These are phyloP conservation scores for Channallabes apus DNA, from an alignment of 2,797 vertebrate species.

Conservation along the genomic window DNA sequence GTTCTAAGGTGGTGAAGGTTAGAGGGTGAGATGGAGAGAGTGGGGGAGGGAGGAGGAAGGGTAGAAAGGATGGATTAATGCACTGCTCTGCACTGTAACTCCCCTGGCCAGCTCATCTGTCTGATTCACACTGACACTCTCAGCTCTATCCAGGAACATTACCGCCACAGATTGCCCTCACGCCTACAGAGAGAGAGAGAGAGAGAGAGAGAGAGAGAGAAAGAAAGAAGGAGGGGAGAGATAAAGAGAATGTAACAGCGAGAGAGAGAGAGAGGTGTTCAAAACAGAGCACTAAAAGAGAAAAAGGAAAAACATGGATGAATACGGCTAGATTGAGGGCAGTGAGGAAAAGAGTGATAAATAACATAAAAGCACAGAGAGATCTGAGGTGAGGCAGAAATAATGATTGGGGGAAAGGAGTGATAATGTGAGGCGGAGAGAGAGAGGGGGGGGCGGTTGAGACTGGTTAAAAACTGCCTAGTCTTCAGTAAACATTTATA, in stretches of 20 bases:
- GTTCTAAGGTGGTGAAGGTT: slow-evolving; percentile 22
- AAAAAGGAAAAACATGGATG: slow-evolving; percentile 34
- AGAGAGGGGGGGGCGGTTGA: not conserved
- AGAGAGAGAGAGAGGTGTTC: slow-evolving; percentile 27
- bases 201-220: slow-evolving; percentile 14
- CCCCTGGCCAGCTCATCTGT: slow-evolving; percentile 71
- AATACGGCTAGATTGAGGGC: slow-evolving; percentile 32
- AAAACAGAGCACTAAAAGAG: slow-evolving; percentile 48
- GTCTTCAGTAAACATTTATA: slow-evolving; percentile 20
- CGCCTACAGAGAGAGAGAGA: slow-evolving; percentile 30
- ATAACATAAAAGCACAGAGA: slow-evolving; percentile 62
- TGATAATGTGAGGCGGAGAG: slow-evolving; percentile 62
- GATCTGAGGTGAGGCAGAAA: slow-evolving; percentile 35
- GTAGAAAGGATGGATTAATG: slow-evolving; percentile 63
- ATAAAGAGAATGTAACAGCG: slow-evolving; percentile 13
- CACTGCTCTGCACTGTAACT: slow-evolving; percentile 68
- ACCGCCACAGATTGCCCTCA: slow-evolving; percentile 50
- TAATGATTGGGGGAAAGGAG: slow-evolving; percentile 61
- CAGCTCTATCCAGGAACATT: slow-evolving; percentile 69
- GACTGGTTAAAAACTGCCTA: slow-evolving; percentile 20
- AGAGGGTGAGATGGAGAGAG: slow-evolving; percentile 12
- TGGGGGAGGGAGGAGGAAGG: not conserved
- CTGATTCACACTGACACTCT: slow-evolving; percentile 74
- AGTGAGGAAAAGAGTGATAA: slow-evolving; percentile 56
- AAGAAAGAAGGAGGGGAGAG: not conserved